Evolutionary conservation across 2,888 invertebrate genomes (phyloP).

Genomic region (Chaitophorus viminalis): DNA sequence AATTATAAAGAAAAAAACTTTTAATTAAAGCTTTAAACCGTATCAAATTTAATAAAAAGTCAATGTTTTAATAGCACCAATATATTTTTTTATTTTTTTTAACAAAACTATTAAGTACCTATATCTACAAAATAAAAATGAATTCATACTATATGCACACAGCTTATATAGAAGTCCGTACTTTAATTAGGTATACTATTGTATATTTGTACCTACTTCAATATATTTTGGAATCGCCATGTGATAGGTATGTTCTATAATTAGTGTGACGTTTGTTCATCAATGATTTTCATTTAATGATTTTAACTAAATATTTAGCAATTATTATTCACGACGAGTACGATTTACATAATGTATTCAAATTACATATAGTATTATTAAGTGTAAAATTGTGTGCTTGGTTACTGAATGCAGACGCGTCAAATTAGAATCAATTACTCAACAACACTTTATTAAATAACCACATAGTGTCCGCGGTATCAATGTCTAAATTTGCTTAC

Average conservation of each 20-base stretch:
- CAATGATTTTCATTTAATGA: not conserved
- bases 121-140: not conserved
- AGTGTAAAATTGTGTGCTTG: no score
- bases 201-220: not conserved
- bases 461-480: not conserved
- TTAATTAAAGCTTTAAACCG: not conserved
- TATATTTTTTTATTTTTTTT: no score
- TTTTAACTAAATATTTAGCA: not conserved
- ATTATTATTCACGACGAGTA: not conserved
- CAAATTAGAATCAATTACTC: not conserved
- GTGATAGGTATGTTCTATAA: not conserved
- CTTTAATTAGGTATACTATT: no score
- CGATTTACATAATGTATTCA: not conserved
- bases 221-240: not conserved
- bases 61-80: not conserved
- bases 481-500: not conserved
- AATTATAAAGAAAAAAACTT: not conserved
- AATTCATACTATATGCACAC: not conserved
- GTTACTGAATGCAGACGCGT: not conserved
- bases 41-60: not conserved
- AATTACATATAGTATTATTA: no score
- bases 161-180: not conserved
- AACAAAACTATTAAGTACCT: not conserved
- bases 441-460: not conserved
- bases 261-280: not conserved